Percentiles rank a stretch among this genome's conserved stretches.
phyloP scores from a whole-genome alignment of 2,113 vertebrate species.

The Sinosuthora webbiana region DNA sequence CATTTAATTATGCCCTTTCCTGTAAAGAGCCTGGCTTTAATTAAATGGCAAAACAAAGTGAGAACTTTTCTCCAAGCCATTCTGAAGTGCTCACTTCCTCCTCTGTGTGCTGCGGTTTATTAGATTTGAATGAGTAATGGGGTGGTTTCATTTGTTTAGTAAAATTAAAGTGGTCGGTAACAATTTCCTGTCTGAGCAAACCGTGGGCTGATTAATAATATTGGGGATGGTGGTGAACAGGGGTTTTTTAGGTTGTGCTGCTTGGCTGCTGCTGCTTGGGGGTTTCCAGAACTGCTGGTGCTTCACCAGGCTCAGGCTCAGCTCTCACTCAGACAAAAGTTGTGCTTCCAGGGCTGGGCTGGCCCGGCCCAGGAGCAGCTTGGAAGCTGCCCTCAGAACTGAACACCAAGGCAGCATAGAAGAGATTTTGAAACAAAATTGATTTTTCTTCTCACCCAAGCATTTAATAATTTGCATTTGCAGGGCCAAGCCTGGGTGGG shows the following conservation, averaged over 20 bases:
- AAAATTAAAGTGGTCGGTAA: conserved; percentile 60
- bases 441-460: background rate
- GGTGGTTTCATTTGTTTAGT: conserved; percentile 64
- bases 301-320: background rate
- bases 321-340: background rate
- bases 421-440: background rate
- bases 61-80: conserved; percentile 54
- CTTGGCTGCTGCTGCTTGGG: background rate
- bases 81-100: conserved; percentile 56
- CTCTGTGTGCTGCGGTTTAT: conserved; percentile 55
- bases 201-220: conserved; percentile 26
- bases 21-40: conserved; percentile 58
- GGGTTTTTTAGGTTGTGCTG: background rate
- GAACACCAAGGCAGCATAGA: rapidly evolving
- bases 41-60: conserved; percentile 58
- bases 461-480: background rate
- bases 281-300: background rate
- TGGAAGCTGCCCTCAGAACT: background rate
- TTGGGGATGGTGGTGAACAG: background rate
- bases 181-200: conserved; percentile 62
- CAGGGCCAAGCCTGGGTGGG: background rate
- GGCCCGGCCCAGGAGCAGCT: background rate
- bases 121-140: conserved; percentile 67
- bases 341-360: background rate
- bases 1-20: conserved; percentile 53